Evolutionary conservation across 1,140 invertebrate genomes (phyloP).

Genomic region (Streblospio benedicti): DNA sequence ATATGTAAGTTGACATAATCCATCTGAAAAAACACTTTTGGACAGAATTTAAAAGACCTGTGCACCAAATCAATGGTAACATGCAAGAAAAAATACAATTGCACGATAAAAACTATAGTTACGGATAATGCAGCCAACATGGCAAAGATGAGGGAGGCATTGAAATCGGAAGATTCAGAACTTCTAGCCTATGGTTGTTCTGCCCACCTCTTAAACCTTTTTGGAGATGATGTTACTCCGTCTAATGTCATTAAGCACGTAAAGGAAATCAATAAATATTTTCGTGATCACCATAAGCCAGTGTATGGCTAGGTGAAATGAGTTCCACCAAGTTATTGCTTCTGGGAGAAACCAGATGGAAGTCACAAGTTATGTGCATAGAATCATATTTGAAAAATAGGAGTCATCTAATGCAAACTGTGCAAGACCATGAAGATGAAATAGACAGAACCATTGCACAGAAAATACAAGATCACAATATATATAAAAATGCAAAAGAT

Average conservation of each 20-base stretch:
- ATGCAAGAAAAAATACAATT: no score
- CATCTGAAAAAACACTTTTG: no score
- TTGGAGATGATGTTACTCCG: background rate
- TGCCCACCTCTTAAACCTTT: constrained; percentile 2
- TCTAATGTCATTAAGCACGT: constrained; percentile 1
- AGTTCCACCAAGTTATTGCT: no score
- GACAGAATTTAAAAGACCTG: no score
- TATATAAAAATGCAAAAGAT: no score
- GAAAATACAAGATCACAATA: no score
- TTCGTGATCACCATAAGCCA: background rate
- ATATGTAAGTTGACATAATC: no score
- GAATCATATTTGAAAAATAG: background rate
- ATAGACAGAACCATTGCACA: no score
- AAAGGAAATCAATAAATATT: constrained; percentile 1
- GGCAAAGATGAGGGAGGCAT: background rate
- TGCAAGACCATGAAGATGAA: no score
- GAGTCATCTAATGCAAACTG: no score
- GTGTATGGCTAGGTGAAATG: no score
- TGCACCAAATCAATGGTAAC: no score
- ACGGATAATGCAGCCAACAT: constrained; percentile 1
- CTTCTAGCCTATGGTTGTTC: constrained; percentile 2
- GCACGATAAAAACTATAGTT: background rate
- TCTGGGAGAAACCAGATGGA: constrained; percentile 1
- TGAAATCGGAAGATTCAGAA: background rate
- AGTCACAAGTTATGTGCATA: background rate